Percentiles rank a stretch among this genome's conserved stretches.
Evolutionary conservation across 2,113 vertebrate genomes (phyloP).

Genomic region (Stictonetta naevosa): DNA sequence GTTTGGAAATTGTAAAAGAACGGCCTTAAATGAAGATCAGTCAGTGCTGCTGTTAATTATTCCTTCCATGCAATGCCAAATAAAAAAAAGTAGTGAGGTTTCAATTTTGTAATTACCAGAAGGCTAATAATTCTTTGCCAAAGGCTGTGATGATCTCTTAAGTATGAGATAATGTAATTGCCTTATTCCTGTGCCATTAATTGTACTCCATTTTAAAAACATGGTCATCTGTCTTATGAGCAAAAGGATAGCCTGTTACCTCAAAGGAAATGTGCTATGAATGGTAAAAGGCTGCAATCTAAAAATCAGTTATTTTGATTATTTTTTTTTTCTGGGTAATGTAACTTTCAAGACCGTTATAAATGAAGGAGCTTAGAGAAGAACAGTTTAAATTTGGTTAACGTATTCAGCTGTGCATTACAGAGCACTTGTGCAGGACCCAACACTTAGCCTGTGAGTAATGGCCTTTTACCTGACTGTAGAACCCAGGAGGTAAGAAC

Average conservation of each 20-base stretch:
- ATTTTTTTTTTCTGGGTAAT: background rate
- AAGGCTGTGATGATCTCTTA: conserved; percentile 34
- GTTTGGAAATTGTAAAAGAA: background rate
- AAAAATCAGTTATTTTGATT: conserved; percentile 10
- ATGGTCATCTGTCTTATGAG: conserved; percentile 27
- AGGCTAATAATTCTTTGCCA: conserved; percentile 49
- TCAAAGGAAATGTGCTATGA: conserved; percentile 9
- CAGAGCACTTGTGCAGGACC: background rate
- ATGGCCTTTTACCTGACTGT: background rate
- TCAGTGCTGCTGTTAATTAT: conserved; percentile 23
- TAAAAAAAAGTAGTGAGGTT: conserved; percentile 11
- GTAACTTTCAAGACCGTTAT: background rate
- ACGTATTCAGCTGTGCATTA: background rate
- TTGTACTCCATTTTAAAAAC: background rate
- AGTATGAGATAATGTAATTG: conserved; percentile 37
- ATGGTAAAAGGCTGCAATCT: conserved; percentile 1
- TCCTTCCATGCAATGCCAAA: background rate
- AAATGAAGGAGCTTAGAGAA: background rate
- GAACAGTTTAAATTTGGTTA: background rate
- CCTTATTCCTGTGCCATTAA: conserved; percentile 39
- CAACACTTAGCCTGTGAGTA: background rate
- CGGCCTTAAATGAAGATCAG: background rate
- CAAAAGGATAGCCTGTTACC: conserved; percentile 1
- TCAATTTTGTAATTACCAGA: conserved; percentile 41
- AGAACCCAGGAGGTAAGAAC: background rate